Evolutionary conservation across 2,797 vertebrate genomes (phyloP), one percentile per base, ranked within the genome.

Genomic region (Neomorphus geoffroyi): DNA sequence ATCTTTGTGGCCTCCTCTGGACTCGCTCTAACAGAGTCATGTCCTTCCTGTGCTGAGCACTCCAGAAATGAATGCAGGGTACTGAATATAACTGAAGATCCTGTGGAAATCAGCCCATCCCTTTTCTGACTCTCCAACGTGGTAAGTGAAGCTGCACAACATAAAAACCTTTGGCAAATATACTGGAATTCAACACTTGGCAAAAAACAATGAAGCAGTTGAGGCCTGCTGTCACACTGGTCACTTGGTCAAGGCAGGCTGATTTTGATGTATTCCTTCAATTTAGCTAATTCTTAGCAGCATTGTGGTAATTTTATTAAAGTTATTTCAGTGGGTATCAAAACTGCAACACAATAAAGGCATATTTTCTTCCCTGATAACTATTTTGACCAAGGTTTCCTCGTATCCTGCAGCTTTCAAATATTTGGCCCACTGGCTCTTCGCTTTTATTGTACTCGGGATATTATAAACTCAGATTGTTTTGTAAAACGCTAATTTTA

Each of bases 401-500:
- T 95, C 83, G 93, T 84, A 75, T 90, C 89, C 69, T 51, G 30
- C 54, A 54, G 23, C 77, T 83, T 83, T 75, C 69, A 88, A 90
- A 80, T 83, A 69, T 70, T 15, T 56, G 58, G 6, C 65, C 35
- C 0, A 1, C 41, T 88, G 9, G 46, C 54, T 86, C 54, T 79
- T 72, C 75, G 73, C 85, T 88, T 85, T 93, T 60, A 32, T 95
- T 93, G 91, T 92, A 8, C 80, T 86, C 6, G 21, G 58, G 93
- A 41, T 92, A 73, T 92, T 89, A 65, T 54, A 86, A 90, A 86
- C 77, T 78, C 24, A 6, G 82, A 72, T 83, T 94, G 87, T 94
- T 95, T 87, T 69, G 56, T 69, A 86, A 92, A 93, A 50, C 2
- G 19, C 95, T 96, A 91, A 95, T 95, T 94, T 96, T 96, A 96